A percentile compares a stretch with the other conserved stretches of the same genome.
These are phyloP conservation scores for Eurytemora carolleeae DNA, from an alignment of 1,140 invertebrate species.

Conservation along the genomic window DNA sequence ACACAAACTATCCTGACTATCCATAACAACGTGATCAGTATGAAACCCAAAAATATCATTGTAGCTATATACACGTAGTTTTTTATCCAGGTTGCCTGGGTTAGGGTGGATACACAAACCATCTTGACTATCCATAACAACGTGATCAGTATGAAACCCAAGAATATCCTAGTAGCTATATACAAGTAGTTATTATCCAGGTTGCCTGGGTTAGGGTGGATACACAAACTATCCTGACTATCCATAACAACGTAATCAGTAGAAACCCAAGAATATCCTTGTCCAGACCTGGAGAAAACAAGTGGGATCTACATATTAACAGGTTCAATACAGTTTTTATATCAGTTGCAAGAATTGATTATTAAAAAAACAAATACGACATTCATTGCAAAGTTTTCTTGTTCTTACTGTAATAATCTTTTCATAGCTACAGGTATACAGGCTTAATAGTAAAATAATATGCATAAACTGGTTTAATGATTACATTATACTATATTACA, in stretches of 20 bases:
- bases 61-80: too few species aligned
- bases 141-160: constrained; percentile 26
- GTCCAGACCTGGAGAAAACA: constrained; percentile 19
- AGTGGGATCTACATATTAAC: constrained; percentile 20
- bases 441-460: too few species aligned
- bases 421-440: too few species aligned
- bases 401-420: too few species aligned
- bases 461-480: too few species aligned
- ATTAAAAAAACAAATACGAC: too few species aligned
- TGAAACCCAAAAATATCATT: constrained; percentile 27
- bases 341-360: too few species aligned
- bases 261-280: constrained; percentile 26
- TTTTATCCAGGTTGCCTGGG: constrained; percentile 29
- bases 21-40: constrained; percentile 21
- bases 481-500: too few species aligned
- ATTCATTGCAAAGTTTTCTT: too few species aligned
- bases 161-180: constrained; percentile 3
- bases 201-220: constrained; percentile 29
- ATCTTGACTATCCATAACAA: constrained; percentile 27
- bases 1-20: constrained; percentile 29
- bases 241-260: constrained; percentile 23
- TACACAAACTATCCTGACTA: constrained; percentile 28
- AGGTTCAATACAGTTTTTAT: too few species aligned
- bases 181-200: constrained; percentile 19
- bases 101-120: constrained; percentile 31